phyloP scores from a whole-genome alignment of 2,797 vertebrate species.

The Gastrophryne carolinensis region DNA sequence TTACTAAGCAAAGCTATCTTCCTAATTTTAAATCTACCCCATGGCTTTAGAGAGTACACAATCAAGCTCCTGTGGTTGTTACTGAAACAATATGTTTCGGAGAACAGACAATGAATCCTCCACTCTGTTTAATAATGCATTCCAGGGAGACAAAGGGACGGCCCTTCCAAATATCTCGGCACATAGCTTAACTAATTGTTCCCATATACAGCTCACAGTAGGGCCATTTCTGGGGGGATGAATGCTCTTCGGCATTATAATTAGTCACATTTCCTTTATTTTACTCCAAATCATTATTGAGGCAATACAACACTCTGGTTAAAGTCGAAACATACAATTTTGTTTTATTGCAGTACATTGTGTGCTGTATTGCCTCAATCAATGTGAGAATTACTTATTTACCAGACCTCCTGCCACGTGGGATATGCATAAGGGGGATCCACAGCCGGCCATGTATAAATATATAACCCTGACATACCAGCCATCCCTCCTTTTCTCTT shows the following conservation, averaged over 20 bases:
- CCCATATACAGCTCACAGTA: constrained; percentile 26
- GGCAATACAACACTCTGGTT: background rate
- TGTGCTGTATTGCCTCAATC: background rate
- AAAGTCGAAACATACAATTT: background rate
- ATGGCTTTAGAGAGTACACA: background rate
- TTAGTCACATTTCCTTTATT: background rate
- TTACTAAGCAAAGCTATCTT: background rate
- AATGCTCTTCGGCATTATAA: constrained; percentile 2
- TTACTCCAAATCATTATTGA: background rate
- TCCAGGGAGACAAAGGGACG: constrained; percentile 33
- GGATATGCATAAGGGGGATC: too few species aligned
- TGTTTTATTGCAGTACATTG: background rate
- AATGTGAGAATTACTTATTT: background rate
- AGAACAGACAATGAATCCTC: constrained; percentile 10
- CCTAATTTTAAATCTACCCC: too few species aligned
- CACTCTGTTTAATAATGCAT: constrained; percentile 32
- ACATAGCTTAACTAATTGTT: constrained; percentile 33
- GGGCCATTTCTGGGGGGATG: background rate
- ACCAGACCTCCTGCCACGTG: too few species aligned
- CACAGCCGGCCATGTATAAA: too few species aligned
- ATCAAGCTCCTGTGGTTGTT: background rate
- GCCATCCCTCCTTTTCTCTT: too few species aligned
- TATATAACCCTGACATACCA: too few species aligned
- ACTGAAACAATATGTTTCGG: constrained; percentile 32
- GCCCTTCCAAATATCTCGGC: constrained; percentile 22